Evolutionary conservation across 1,140 invertebrate species (phyloP), one percentile per base, ranked within the genome.

Genomic region (Euura saliciscinereae): DNA sequence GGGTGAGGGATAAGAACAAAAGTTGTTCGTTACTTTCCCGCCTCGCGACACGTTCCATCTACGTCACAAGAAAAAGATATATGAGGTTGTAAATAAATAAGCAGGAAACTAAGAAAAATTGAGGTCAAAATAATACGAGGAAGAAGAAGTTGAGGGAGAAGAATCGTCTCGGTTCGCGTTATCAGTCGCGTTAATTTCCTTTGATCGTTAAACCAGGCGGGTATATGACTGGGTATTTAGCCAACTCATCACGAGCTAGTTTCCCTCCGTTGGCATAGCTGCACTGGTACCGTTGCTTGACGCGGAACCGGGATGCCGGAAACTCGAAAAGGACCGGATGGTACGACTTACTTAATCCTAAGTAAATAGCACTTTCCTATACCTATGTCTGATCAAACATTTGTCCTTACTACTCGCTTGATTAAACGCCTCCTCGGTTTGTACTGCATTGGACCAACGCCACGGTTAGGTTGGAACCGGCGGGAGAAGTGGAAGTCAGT

Each of bases 371-470:
- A 45, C 51, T 68, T 75, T 65, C 51, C 73, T 73, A 70, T 45
- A 70, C 72, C 70, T 78, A 73, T 77, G 79, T 75, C 79, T 82
- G 79, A 80, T 80, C 81, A 83, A 83, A 83, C 81, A 83, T 82
- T 83, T 83, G 81, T 81, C 82, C 80, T 78, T 76, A 82, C 82
- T 77, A 80, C 80, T 82, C 79, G 79, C 74, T 77, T 82, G 81
- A 83, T 83, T 81, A 82, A 82, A 82, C 79, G 78, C 76, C 68
- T 71, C 73, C 75, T 69, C 72, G 77, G 78, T 82, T 83, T 80
- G 71, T 77, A 76, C 74, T 74, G 75, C 71, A 72, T 75, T 71
- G 65, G 66, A 46, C n/a, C 44, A 7, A 73, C 45, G 43, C 43
- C 13, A 65, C 65, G 43, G 28, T 28, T 28, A 42, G 65, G 68